Base-by-base conservation (phyloP, 23 tunicate species). In the Aplidium turbinatum region DNA sequence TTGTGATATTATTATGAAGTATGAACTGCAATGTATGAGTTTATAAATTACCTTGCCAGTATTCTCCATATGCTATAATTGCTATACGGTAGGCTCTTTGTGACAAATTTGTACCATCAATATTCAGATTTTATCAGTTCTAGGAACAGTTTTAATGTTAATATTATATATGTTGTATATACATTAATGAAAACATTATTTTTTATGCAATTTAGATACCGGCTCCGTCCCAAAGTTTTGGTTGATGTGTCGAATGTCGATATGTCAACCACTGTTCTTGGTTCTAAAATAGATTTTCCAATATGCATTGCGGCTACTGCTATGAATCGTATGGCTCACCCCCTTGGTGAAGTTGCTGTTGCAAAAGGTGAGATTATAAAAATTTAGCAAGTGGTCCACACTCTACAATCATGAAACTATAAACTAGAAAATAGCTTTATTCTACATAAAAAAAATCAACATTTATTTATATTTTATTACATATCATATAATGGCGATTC, bases 291-390 rank as follows among this genome's bases (percentile, higher is more conserved):
- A 19, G 29, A 36, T 35, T 80, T 87, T 75, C 95, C 95, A 6
- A 38, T 87, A 33, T 81, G 82, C 57, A 54, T 87, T 4, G 95
- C 95, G 25, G 72, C 95, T 4, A 87, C 95, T 53, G 86, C 95
- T 3, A 81, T 87, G 87, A 81, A 87, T 52, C 81, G 60, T 57
- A 66, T 87, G 87, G 95, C 95, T 30, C 79, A 86, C 24, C 31
- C 46, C 7, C 3, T 0, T 31, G 95, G 95, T 0, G 95, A 87
- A 74, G 33, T 78, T 63, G 87, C 86, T 46, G 79, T 57, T 23
- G 87, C 79, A 19, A 81, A 75, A 54, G 84, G 92, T 85, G 18
- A 18, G 16, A 64, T 57, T n/a, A n/a, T n/a, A n/a, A n/a, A 20
- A 18, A 57, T 21, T 57, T n/a, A n/a, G n/a, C n/a, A n/a, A n/a